Conservation (phyloP, 2,113 vertebrate species). For the Macroglossus sobrinus region DNA sequence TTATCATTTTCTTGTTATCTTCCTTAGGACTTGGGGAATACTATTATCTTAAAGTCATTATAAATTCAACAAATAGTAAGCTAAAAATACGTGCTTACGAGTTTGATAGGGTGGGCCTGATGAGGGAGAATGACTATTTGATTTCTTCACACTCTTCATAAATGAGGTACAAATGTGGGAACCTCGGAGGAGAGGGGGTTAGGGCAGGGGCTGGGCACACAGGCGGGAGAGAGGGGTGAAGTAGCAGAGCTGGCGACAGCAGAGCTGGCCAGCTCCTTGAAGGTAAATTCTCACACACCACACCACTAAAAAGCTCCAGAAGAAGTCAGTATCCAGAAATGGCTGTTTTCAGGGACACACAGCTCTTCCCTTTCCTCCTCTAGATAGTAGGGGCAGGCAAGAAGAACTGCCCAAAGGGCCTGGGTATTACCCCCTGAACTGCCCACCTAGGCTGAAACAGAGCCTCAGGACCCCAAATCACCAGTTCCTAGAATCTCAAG, state of each 20-base stretch:
- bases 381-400: background rate
- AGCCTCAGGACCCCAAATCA: background rate
- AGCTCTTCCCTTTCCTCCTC: background rate
- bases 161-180: background rate
- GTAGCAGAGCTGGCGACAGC: background rate
- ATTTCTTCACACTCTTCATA: background rate
- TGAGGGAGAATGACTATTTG: background rate
- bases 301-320: background rate
- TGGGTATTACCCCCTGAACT: background rate
- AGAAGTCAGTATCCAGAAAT: background rate
- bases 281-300: background rate
- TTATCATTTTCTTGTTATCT: background rate
- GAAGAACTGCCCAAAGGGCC: background rate
- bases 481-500: background rate
- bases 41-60: background rate
- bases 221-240: background rate
- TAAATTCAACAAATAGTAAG: background rate
- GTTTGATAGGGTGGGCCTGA: background rate
- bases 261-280: background rate
- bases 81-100: background rate
- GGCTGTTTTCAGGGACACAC: background rate
- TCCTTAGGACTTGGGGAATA: background rate
- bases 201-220: background rate
- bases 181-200: background rate
- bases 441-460: background rate